Base-by-base conservation (phyloP, 2,797 vertebrate genomes). In the Geotrypetes seraphini region DNA sequence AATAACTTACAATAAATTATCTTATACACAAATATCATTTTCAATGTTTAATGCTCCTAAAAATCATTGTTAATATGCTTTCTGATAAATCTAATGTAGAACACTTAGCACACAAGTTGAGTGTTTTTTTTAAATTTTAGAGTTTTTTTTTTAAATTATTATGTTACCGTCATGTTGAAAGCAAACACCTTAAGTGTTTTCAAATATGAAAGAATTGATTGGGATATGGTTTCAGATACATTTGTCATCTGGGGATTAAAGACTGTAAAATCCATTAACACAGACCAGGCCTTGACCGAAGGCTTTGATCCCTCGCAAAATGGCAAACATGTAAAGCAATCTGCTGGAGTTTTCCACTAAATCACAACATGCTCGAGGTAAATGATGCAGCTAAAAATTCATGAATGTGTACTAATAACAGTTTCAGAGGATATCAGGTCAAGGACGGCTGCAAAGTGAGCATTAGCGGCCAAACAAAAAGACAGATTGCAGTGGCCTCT, bases 281-380 rank as follows among this genome's bases (percentile, higher is more conserved):
- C 12, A 35, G 31, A 15, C 10, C 2, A 41, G 35, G 7, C 50
- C 33, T 50, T 44, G 36, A 47, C 31, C 43, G 5, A 22, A 3
- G 0, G 0, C 15, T 32, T 21, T 47, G 12, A 38, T 38, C 30
- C 34, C 9, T 19, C 2, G 4, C 16, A 22, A 19, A 35, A 16
- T 13, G 12, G 7, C 16, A 17, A 30, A n/a, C n/a, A n/a, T n/a
- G 12, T 2, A 1, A 3, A 9, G 16, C 1, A 3, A 33, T 28
- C 13, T 14, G n/a, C 6, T 10, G 8, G 1, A 1, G 13, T 40
- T 37, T 11, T 7, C n/a, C 39, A 25, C 10, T 8, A 4, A 12
- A 10, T 8, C 19, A 6, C 7, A 5, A 25, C 22, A 25, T 5
- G 28, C 19, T 46, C 18, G 21, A 35, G 13, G 28, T 11, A 33